phyloP scores from a whole-genome alignment of 1,140 invertebrate genomes.

The Camponotus floridanus region DNA sequence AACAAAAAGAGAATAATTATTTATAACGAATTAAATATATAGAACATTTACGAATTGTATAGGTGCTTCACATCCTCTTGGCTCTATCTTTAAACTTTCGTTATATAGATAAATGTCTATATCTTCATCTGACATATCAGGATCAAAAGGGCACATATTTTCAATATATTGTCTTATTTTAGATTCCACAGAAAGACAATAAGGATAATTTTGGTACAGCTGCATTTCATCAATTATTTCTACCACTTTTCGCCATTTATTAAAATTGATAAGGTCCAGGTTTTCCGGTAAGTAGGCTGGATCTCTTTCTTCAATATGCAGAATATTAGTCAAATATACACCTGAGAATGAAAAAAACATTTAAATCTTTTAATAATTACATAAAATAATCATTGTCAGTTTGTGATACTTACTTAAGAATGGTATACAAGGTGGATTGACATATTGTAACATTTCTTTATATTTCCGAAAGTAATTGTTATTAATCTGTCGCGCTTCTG shows the following conservation, averaged over 20 bases:
- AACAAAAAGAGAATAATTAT: not conserved
- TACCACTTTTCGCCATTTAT: constrained; percentile 98
- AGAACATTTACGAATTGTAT: constrained; percentile 92
- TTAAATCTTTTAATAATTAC: not conserved
- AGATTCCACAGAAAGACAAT: constrained; percentile 95
- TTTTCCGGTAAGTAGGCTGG: constrained; percentile 95
- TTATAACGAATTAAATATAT: constrained; percentile 25
- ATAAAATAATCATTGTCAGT: not conserved
- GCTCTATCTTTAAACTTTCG: constrained; percentile 97
- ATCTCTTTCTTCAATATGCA: constrained; percentile 98
- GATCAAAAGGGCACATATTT: constrained; percentile 94
- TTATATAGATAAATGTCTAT: constrained; percentile 96
- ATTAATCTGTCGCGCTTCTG: constrained; percentile 96
- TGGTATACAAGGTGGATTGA: constrained; percentile 99
- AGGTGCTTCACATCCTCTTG: constrained; percentile 92
- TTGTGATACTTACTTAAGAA: constrained; percentile 92
- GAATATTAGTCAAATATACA: constrained; percentile 99
- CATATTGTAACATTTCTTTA: constrained; percentile 96
- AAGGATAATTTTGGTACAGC: constrained; percentile 99
- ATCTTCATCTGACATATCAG: constrained; percentile 93
- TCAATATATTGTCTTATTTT: constrained; percentile 96
- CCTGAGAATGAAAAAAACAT: constrained; percentile 86
- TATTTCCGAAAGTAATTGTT: constrained; percentile 97
- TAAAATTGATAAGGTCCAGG: constrained; percentile 97
- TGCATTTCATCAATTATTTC: constrained; percentile 99